Percentiles rank a stretch among this genome's conserved stretches.
These are phyloP conservation scores for Allophyes oxyacanthae DNA, from an alignment of 2,888 invertebrate species.

Conservation along the genomic window DNA sequence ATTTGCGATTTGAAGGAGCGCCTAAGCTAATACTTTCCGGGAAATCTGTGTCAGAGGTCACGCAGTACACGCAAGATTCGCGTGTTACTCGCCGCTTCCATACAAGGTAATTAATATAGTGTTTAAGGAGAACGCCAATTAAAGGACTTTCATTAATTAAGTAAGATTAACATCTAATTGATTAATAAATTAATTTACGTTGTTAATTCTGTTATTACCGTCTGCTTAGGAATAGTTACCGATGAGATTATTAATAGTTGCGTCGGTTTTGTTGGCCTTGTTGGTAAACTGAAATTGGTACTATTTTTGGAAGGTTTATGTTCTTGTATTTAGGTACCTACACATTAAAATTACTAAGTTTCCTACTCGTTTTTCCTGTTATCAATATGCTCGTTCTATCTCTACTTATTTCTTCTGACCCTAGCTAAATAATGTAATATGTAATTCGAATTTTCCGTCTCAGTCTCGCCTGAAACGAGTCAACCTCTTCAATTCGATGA, in stretches of 20 bases:
- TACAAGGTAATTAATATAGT: slow-evolving; percentile 78
- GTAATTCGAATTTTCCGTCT: no score
- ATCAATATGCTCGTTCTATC: not conserved
- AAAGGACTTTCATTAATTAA: slow-evolving; percentile 75
- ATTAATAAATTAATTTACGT: slow-evolving; percentile 63
- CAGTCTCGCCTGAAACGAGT: not conserved
- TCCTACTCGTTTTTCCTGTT: slow-evolving; percentile 8
- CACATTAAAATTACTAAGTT: slow-evolving; percentile 3
- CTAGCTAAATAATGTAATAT: no score
- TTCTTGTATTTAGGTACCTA: slow-evolving; percentile 2
- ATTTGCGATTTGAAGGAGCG: slow-evolving; percentile 72
- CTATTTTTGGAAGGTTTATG: slow-evolving; percentile 12
- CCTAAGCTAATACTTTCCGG: slow-evolving; percentile 75
- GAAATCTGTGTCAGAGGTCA: slow-evolving; percentile 79
- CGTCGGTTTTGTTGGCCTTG: slow-evolving; percentile 13
- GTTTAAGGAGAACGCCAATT: slow-evolving; percentile 73
- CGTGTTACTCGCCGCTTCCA: slow-evolving; percentile 68
- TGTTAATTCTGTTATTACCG: slow-evolving; percentile 58
- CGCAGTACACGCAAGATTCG: slow-evolving; percentile 70
- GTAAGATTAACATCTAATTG: slow-evolving; percentile 68
- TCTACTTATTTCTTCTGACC: slow-evolving; percentile 8
- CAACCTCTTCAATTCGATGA: not conserved
- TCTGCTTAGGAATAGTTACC: slow-evolving; percentile 35
- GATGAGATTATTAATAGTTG: slow-evolving; percentile 35
- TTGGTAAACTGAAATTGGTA: slow-evolving; percentile 5